Conservation (phyloP, 2,797 vertebrate species). For the Rhynchonycteris naso region DNA sequence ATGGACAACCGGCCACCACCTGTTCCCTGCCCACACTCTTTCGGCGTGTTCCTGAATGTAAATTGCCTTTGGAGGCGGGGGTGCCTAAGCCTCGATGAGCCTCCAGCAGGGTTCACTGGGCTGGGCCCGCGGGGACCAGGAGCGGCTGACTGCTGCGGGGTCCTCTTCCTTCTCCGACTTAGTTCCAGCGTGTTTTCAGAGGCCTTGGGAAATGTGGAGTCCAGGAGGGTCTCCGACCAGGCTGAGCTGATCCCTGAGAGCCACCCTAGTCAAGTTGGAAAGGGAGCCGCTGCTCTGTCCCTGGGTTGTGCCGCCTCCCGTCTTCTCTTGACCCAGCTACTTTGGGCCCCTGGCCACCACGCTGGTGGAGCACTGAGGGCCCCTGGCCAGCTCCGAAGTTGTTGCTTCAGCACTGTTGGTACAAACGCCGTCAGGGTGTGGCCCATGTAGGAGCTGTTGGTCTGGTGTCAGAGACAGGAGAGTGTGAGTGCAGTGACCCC, state of each 20-base stretch:
- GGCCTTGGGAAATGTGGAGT: background rate
- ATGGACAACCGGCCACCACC: background rate
- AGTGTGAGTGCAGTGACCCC: background rate
- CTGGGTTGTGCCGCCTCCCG: accelerated
- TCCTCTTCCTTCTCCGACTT: accelerated
- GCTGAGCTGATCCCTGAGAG: background rate
- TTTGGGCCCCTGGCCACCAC: background rate
- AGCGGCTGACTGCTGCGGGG: background rate
- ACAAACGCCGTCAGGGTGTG: accelerated
- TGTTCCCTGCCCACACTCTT: too few relatives aligned
- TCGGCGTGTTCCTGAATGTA: too few relatives aligned
- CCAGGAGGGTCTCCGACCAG: background rate
- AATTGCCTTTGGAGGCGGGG: too few relatives aligned
- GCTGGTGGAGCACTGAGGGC: accelerated
- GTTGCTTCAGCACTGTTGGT: background rate
- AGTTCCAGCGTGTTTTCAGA: accelerated
- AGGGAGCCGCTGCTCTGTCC: background rate
- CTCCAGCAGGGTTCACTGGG: too few relatives aligned
- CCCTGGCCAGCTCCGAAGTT: background rate
- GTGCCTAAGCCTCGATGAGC: too few relatives aligned
- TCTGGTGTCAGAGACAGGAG: background rate
- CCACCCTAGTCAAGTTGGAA: background rate
- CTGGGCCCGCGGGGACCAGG: too few relatives aligned
- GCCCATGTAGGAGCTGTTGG: background rate
- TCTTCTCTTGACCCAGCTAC: background rate